A percentile compares a stretch with the other conserved stretches of the same genome.
These are phyloP conservation scores for Mionectes olivaceus DNA, from an alignment of 2,797 vertebrate genomes.

Conservation along the genomic window DNA sequence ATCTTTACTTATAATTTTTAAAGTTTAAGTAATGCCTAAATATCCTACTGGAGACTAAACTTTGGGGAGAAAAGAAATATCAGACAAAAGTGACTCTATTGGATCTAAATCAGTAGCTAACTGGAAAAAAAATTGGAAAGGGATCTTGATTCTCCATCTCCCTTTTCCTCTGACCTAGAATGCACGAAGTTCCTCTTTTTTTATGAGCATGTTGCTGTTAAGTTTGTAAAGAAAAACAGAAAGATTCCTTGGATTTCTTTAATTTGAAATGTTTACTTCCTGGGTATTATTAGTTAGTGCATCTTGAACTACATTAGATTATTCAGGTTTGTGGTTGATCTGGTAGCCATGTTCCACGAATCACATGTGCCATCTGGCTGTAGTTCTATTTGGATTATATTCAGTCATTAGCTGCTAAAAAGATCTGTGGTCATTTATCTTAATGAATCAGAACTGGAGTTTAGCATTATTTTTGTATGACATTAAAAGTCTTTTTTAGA, in stretches of 20 bases:
- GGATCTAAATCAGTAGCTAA: background rate
- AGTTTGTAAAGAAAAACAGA: background rate
- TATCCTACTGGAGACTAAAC: background rate
- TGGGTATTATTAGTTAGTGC: constrained; percentile 65
- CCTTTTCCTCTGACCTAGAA: background rate
- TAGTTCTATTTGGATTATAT: constrained; percentile 66
- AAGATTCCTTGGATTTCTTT: background rate
- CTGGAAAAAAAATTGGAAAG: background rate
- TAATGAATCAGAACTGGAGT: constrained; percentile 8
- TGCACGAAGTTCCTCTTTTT: background rate
- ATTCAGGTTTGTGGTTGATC: constrained; percentile 60
- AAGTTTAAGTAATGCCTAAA: background rate
- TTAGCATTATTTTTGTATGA: background rate
- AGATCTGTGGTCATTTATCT: constrained; percentile 60
- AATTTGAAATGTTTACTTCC: constrained; percentile 24
- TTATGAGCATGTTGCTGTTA: background rate
- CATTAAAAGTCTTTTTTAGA: background rate
- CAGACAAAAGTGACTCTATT: background rate
- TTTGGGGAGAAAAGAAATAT: background rate
- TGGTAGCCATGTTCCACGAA: constrained; percentile 47
- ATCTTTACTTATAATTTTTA: background rate
- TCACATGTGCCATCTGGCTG: constrained; percentile 68
- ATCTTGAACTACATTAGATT: background rate
- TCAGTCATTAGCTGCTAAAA: constrained; percentile 58
- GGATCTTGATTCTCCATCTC: background rate